Base-by-base conservation (phyloP, 1,140 invertebrate genomes). In the Drosophila albomicans region DNA sequence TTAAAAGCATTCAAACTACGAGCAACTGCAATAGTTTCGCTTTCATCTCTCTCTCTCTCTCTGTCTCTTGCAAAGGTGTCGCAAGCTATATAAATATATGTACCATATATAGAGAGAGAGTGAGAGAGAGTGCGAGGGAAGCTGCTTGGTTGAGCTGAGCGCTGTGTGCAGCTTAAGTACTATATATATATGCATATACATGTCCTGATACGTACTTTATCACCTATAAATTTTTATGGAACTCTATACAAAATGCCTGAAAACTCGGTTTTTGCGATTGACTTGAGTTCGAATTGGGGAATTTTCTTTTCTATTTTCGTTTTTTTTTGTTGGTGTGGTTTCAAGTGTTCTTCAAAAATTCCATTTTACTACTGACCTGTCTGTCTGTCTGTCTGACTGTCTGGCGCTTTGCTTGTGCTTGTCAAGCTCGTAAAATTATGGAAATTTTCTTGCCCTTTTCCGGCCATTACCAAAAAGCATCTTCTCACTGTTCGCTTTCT, bases 351-450 rank as follows among this genome's bases (percentile, higher is more conserved):
- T 79, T 73, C 61, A 76, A 86, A 25, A 79, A 86, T 86, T 79
- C 82, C 75, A 76, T 71, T 86, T 85, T 81, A 81, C 68, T 61
- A 52, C 66, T 73, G 68, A 48, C 56, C 66, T 79, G 56, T 25
- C 59, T 70, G 46, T 25, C 59, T 70, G 46, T 56, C 32, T 13
- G 38, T 32, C 13, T 16, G 28, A 2, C 28, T 11, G 15, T 20
- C 41, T 5, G 32, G 28, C 30, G 13, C 13, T 43, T 56, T n/a
- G 63, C 35, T 41, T 71, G 35, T 41, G 38, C 32, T 52, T 75
- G 80, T 89, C 85, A 84, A 78, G 77, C 74, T 87, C 84, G 71
- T 88, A 82, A 88, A 87, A 87, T 87, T 87, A 87, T 87, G 84
- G 84, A 87, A 87, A 88, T 87, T 88, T 86, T 79, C 77, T 72